Evolutionary conservation across 1,140 invertebrate genomes (phyloP).

Genomic region (Zaprionus nigranus): DNA sequence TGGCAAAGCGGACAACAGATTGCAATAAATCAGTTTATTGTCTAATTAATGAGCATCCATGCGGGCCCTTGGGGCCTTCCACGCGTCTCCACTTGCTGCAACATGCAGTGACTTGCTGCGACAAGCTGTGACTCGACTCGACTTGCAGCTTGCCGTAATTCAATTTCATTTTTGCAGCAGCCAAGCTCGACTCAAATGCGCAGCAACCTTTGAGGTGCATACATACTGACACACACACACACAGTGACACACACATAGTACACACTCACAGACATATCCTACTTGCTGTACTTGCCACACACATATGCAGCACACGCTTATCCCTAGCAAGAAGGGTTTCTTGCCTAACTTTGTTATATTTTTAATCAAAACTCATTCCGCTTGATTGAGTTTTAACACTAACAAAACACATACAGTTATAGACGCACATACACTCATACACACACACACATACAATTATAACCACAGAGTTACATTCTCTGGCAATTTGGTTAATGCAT

Average conservation of each 20-base stretch:
- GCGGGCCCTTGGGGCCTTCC: conserved; percentile 17
- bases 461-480: background rate
- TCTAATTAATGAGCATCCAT: conserved; percentile 60
- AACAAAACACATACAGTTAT: conserved; percentile 7
- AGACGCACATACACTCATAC: background rate
- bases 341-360: conserved; percentile 74
- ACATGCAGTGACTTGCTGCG: background rate
- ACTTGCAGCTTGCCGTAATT: conserved; percentile 24
- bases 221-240: background rate
- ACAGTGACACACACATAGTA: conserved; percentile 1
- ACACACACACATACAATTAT: background rate
- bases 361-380: conserved; percentile 80
- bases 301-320: conserved; percentile 14
- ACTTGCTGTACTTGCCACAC: background rate
- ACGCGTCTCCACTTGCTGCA: background rate
- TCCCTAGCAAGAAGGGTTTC: conserved; percentile 33
- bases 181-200: conserved; percentile 11
- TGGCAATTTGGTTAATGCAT: conserved; percentile 33
- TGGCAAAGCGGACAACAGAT: conserved; percentile 13
- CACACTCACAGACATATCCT: background rate
- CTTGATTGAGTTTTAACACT: conserved; percentile 75
- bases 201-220: conserved; percentile 12
- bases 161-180: conserved; percentile 16
- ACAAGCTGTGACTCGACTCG: background rate
- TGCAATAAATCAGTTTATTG: conserved; percentile 72